A percentile compares a stretch with the other conserved stretches of the same genome.
Conservation (phyloP, 2,113 vertebrate species). For the Carollia perspicillata region DNA sequence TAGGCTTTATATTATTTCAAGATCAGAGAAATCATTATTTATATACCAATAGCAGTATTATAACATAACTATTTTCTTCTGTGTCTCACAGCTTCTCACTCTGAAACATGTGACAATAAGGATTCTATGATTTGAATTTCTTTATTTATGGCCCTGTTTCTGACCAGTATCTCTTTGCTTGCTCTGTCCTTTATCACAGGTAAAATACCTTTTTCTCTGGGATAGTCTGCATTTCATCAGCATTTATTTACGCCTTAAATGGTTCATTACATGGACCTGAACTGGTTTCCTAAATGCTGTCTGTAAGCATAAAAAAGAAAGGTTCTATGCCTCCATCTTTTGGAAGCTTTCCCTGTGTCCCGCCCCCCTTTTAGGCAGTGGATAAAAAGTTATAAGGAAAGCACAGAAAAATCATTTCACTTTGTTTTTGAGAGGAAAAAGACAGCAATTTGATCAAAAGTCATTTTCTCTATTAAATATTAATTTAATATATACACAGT, state of each 20-base stretch:
- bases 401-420: neutral
- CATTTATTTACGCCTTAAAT: neutral
- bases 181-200: neutral
- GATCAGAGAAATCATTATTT: neutral
- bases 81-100: neutral
- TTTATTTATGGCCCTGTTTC: neutral
- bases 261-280: conserved; percentile 15
- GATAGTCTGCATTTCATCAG: neutral
- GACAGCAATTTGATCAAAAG: neutral
- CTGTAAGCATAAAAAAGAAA: neutral
- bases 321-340: neutral
- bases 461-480: neutral
- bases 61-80: neutral
- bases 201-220: neutral
- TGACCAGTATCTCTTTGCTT: neutral
- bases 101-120: conserved; percentile 8
- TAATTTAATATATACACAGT: neutral
- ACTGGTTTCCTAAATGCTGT: neutral
- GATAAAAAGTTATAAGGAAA: conserved; percentile 14
- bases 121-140: neutral
- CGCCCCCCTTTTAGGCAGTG: neutral
- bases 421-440: conserved; percentile 21
- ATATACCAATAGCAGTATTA: neutral
- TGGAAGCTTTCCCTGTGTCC: neutral
- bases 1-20: neutral